These are phyloP conservation scores for Cistogaster globosa DNA, from an alignment of 2,888 invertebrate species.

Conservation along the genomic window DNA sequence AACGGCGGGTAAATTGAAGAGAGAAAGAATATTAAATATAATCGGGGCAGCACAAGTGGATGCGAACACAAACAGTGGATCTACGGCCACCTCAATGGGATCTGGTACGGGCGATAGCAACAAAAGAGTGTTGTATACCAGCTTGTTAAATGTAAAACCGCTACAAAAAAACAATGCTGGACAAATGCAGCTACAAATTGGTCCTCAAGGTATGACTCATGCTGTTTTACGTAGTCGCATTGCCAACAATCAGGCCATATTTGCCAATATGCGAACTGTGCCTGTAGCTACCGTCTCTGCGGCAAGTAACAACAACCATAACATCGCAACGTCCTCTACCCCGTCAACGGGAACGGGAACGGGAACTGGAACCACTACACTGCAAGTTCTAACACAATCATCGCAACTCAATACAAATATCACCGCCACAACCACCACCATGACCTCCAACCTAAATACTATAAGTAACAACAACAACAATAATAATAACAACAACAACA, in stretches of 20 bases:
- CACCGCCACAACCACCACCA: constrained; percentile 60
- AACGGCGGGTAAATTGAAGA: constrained; percentile 79
- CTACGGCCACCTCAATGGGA: constrained; percentile 61
- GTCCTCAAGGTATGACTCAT: constrained; percentile 78
- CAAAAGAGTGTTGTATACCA: constrained; percentile 82
- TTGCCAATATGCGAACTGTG: constrained; percentile 78
- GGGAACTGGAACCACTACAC: constrained; percentile 50
- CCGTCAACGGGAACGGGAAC: constrained; percentile 16
- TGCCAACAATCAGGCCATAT: constrained; percentile 79
- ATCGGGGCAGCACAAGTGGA: constrained; percentile 73
- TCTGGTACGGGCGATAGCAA: constrained; percentile 68
- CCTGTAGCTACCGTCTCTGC: constrained; percentile 77
- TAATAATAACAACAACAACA: constrained; percentile 67
- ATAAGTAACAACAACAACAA: constrained; percentile 63
- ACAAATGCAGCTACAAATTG: constrained; percentile 81
- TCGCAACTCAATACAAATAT: constrained; percentile 61
- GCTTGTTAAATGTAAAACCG: constrained; percentile 80
- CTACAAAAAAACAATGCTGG: constrained; percentile 81
- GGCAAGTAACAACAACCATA: constrained; percentile 73
- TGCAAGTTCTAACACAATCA: constrained; percentile 70
- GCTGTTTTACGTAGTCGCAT: constrained; percentile 78
- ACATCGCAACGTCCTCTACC: constrained; percentile 28
- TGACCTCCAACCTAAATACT: constrained; percentile 30
- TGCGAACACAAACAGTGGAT: constrained; percentile 37
- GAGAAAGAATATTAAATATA: constrained; percentile 76